Evolutionary conservation across 2,888 invertebrate genomes (phyloP).

Genomic region (Eumerus sabulonum): DNA sequence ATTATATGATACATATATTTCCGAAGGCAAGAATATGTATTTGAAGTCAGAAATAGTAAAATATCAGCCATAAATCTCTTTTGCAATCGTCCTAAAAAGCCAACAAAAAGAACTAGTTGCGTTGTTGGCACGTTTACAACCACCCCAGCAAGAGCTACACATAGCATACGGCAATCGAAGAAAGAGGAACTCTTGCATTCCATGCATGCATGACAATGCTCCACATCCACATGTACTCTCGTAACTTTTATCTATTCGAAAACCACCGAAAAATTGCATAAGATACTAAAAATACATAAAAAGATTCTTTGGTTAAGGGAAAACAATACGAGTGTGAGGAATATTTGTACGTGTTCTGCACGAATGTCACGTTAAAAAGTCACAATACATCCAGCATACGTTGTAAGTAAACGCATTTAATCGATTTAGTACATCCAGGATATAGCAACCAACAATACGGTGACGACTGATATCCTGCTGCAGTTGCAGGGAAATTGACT

Average conservation of each 20-base stretch:
- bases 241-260: conserved; percentile 26
- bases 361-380: conserved; percentile 52
- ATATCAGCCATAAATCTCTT: conserved; percentile 61
- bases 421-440: conserved; percentile 57
- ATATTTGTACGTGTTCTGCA: conserved; percentile 40
- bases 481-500: conserved; percentile 60
- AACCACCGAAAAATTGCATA: conserved; percentile 57
- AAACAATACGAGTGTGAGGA: not conserved
- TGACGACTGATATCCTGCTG: conserved; percentile 20
- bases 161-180: conserved; percentile 3
- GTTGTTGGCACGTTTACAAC: conserved; percentile 49
- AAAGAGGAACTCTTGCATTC: conserved; percentile 21
- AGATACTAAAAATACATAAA: conserved; percentile 50
- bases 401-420: conserved; percentile 51
- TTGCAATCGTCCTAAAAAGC: conserved; percentile 7
- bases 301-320: not conserved
- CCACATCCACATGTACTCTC: conserved; percentile 40
- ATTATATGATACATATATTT: conserved; percentile 6
- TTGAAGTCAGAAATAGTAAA: conserved; percentile 55
- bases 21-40: conserved; percentile 21
- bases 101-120: not conserved
- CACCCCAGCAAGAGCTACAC: conserved; percentile 39
- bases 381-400: conserved; percentile 25
- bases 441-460: not conserved
- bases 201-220: conserved; percentile 39